Conservation (phyloP, 2,888 invertebrate species). For the Onchidella celtica region DNA sequence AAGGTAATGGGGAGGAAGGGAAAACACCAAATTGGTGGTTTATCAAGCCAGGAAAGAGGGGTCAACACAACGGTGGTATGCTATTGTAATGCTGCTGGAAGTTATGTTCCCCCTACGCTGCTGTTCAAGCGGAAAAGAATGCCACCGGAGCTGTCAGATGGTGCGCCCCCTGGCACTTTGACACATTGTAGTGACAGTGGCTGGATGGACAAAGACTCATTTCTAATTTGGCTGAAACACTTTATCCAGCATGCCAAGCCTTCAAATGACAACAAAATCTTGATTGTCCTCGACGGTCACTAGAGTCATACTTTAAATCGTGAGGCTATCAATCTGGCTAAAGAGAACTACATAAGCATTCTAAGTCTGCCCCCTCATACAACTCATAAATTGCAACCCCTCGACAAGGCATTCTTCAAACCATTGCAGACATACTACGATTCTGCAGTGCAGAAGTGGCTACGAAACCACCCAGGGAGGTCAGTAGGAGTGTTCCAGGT, state of each 20-base stretch:
- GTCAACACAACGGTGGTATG: neutral
- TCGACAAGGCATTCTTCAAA: slow-evolving; percentile 8
- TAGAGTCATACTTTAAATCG: neutral
- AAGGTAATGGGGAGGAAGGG: neutral
- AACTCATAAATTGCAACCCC: slow-evolving; percentile 17
- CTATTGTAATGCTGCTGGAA: neutral
- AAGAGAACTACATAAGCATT: neutral
- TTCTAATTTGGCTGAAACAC: neutral
- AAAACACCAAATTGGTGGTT: neutral
- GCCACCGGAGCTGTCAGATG: neutral
- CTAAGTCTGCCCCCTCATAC: slow-evolving; percentile 7
- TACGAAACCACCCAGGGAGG: slow-evolving; percentile 13
- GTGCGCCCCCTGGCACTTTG: neutral
- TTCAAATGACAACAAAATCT: neutral
- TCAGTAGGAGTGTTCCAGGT: neutral
- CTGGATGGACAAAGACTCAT: neutral
- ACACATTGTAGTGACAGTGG: neutral
- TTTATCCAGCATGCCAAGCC: neutral
- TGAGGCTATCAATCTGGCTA: slow-evolving; percentile 1
- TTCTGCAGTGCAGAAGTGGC: neutral
- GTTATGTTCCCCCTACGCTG: neutral
- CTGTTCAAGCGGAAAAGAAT: neutral
- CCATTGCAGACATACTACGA: slow-evolving; percentile 11
- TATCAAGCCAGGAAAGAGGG: neutral
- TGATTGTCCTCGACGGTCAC: slow-evolving; percentile 1